These are phyloP conservation scores for Nesidiocoris tenuis DNA, from an alignment of 2,888 invertebrate species.

Conservation along the genomic window DNA sequence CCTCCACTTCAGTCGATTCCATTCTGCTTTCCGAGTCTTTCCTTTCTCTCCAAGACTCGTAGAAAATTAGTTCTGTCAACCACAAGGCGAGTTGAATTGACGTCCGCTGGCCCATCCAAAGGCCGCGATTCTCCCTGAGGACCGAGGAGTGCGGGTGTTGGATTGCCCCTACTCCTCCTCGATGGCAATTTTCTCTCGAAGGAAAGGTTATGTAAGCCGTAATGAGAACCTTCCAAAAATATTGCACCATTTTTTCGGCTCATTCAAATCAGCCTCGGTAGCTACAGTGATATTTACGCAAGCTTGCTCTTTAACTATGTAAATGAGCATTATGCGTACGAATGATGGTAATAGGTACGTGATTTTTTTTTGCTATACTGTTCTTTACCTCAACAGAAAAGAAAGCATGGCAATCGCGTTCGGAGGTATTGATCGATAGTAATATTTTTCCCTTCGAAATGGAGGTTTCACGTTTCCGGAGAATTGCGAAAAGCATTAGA, in stretches of 20 bases:
- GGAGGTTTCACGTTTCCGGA: neutral
- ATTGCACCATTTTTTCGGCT: too few species aligned
- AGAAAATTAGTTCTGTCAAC: conserved; percentile 14
- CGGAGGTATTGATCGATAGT: neutral
- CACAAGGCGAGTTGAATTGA: conserved; percentile 2
- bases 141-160: neutral
- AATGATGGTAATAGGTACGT: too few species aligned
- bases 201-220: too few species aligned
- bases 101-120: neutral
- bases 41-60: neutral
- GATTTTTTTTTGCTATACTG: too few species aligned
- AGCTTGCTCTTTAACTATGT: too few species aligned
- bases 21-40: neutral
- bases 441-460: neutral
- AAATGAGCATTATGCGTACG: too few species aligned
- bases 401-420: too few species aligned
- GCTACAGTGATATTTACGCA: too few species aligned
- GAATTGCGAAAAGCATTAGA: neutral
- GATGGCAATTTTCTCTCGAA: neutral
- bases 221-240: too few species aligned
- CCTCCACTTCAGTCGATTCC: neutral
- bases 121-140: neutral
- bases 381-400: too few species aligned
- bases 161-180: neutral
- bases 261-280: too few species aligned